phyloP scores from a whole-genome alignment of 2,888 invertebrate species.

The Melipona bicolor region DNA sequence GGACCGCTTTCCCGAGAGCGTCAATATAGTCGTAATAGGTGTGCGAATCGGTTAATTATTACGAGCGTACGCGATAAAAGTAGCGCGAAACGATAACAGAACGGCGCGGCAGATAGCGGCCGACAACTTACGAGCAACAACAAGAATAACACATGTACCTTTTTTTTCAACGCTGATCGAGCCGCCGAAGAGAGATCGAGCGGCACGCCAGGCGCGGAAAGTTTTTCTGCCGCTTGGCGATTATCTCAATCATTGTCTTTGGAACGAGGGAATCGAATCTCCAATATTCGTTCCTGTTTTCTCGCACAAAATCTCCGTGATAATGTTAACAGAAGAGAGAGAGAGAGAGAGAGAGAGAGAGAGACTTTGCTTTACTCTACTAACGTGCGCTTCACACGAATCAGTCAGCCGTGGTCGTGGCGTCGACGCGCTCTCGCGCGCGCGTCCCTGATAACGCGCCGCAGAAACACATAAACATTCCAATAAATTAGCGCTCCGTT shows the following conservation, averaged over 20 bases:
- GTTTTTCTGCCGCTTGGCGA: conserved; percentile 27
- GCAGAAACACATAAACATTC: conserved; percentile 83
- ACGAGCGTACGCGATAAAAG: not conserved
- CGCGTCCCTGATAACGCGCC: conserved; percentile 65
- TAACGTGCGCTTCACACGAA: not conserved
- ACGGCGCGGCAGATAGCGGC: not conserved
- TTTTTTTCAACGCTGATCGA: not conserved
- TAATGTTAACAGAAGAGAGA: not conserved
- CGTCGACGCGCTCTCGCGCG: conserved; percentile 34
- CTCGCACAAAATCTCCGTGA: conserved; percentile 20
- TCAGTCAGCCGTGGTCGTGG: not conserved
- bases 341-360: not conserved
- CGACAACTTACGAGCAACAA: too few species aligned
- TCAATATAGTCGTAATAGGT: not conserved
- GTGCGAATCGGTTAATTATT: conserved; percentile 4
- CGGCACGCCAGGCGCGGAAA: conserved; percentile 39
- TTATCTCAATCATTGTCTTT: conserved; percentile 28
- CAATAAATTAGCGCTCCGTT: conserved; percentile 83
- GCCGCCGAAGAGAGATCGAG: not conserved
- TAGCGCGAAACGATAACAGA: conserved; percentile 2
- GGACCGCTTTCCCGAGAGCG: not conserved
- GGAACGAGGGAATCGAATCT: conserved; percentile 9
- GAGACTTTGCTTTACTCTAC: not conserved
- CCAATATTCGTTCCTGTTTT: conserved; percentile 15
- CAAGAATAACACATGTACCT: not conserved